Percentiles rank a stretch among this genome's conserved stretches.
Conservation (phyloP, 2,113 vertebrate genomes). For the Zingel zingel region DNA sequence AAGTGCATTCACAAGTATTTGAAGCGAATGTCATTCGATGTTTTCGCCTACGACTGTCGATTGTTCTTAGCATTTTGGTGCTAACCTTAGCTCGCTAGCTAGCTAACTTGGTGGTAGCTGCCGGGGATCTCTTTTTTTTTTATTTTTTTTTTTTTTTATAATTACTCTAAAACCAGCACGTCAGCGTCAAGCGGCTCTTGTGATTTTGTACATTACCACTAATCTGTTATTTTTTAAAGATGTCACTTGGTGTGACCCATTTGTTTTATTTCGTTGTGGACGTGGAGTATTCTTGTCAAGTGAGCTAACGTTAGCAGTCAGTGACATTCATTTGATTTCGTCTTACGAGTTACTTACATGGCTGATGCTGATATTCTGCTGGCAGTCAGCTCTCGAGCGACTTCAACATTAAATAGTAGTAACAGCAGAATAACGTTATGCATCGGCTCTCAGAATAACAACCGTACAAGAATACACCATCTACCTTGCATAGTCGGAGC, state of each 20-base stretch:
- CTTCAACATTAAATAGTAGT: not conserved
- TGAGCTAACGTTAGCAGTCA: constrained; percentile 36
- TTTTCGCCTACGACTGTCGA: not conserved
- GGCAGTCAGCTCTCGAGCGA: too few relatives aligned
- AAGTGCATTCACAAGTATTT: not conserved
- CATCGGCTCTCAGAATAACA: not conserved
- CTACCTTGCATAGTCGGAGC: not conserved
- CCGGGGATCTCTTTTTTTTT: not conserved
- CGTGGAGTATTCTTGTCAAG: not conserved
- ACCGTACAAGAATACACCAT: not conserved
- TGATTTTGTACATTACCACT: not conserved
- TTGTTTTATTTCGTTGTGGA: constrained; percentile 6
- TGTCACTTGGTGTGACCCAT: not conserved
- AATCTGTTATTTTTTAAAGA: not conserved
- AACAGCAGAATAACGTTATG: not conserved
- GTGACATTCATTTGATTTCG: constrained; percentile 27
- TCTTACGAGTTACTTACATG: not conserved
- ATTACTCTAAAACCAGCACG: not conserved
- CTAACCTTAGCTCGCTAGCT: constrained; percentile 53
- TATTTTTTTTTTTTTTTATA: too few relatives aligned
- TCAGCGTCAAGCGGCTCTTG: not conserved
- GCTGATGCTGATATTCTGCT: not conserved
- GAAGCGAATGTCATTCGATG: constrained; percentile 28
- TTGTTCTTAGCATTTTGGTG: constrained; percentile 16
- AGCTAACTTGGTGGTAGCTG: constrained; percentile 18